A percentile compares a stretch with the other conserved stretches of the same genome.
These are phyloP conservation scores for Aurelia aurita DNA, from an alignment of 30 jellyfish, hydroid and myxozoan genomes.

Conservation along the genomic window DNA sequence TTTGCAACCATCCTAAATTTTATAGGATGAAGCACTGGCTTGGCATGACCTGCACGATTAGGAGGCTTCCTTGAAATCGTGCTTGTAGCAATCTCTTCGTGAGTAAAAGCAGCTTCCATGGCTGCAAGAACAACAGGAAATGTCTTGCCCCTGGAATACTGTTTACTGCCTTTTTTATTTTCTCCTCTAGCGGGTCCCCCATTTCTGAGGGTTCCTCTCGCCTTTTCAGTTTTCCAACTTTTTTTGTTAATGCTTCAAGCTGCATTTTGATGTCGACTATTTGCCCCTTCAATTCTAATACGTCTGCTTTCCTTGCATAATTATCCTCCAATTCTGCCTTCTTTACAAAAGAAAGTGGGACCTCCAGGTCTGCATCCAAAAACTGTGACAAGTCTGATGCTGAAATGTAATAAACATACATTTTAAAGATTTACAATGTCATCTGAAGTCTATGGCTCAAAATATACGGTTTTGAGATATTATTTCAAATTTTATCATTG, in stretches of 20 bases:
- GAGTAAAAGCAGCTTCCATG: background rate
- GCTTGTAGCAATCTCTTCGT: background rate
- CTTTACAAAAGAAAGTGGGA: background rate
- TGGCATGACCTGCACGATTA: background rate
- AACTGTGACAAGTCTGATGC: background rate
- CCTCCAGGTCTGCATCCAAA: background rate
- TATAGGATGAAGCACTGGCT: background rate
- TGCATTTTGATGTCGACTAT: background rate
- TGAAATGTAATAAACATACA: background rate
- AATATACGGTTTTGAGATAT: too few species aligned
- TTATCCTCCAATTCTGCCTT: too few species aligned
- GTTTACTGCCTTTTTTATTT: background rate
- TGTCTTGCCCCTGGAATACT: background rate
- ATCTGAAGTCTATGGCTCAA: too few species aligned
- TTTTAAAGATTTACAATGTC: too few species aligned
- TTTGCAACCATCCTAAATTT: background rate
- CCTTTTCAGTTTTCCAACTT: background rate
- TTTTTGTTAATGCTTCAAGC: background rate
- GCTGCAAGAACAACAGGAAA: background rate
- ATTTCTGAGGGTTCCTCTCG: background rate
- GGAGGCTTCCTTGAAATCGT: background rate
- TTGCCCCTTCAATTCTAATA: background rate
- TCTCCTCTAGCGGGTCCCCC: too few species aligned
- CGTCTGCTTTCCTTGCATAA: background rate
- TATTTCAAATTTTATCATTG: too few species aligned